Base-by-base conservation (phyloP, 1,140 invertebrate species). In the Papilio polyxenes region DNA sequence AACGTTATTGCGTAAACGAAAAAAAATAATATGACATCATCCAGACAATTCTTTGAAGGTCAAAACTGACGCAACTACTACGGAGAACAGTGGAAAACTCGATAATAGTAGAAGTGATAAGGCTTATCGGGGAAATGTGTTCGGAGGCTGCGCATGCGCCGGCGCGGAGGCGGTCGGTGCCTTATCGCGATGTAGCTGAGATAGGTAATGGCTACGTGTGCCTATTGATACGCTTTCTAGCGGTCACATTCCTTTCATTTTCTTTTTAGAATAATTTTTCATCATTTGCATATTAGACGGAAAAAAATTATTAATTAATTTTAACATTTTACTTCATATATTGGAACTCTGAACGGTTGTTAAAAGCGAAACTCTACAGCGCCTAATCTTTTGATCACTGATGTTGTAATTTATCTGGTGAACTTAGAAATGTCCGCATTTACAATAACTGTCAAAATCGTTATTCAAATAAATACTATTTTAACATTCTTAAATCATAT, bases 111-210 rank as follows among this genome's bases (percentile, higher is more conserved):
- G 5, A 59, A 20, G n/a, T 9, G 56, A 59, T 59, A 59, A 59
- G 56, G n/a, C 56, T 59, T 59, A 59, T 59, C 56, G 56, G 56
- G 56, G 56, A 59, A 59, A 59, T 59, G 53, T 56, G 53, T 6
- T n/a, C 5, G 17, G 56, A 59, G 56, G 56, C 56, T 59, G 56
- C 56, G 56, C 56, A 17, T n/a, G 56, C 56, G 56, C 51, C 51
- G 56, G 23, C 23, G 23, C 23, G 15, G 15, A 13, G 53, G 15
- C 53, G 53, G 53, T 0, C 53, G 53, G 56, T 20, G 56, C 7
- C 56, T 59, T 59, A 59, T 59, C 56, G n/a, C n/a, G 56, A 59
- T 59, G 56, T 59, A 20, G 6, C 56, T 20, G n/a, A n/a, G 56
- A 59, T 59, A 59, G 51, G 51, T 53, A 53, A n/a, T 20, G 56